phyloP scores from a whole-genome alignment of 2,888 invertebrate genomes.

The Drosophila melanocephala region DNA sequence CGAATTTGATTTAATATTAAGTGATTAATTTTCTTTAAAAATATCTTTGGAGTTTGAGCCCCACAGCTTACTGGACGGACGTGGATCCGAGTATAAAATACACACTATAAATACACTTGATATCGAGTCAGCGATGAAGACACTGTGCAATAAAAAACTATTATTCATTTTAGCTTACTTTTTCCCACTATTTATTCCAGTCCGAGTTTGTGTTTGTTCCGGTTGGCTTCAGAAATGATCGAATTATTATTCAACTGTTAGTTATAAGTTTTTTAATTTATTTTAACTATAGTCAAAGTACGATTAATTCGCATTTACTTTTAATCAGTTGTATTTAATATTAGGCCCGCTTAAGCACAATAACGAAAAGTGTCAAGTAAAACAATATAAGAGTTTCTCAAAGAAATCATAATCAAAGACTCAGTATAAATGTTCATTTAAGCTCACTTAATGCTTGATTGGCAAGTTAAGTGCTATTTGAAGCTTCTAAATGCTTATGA shows the following conservation, averaged over 20 bases:
- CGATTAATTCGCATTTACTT: not conserved
- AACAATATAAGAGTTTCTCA: not conserved
- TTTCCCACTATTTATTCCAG: not conserved
- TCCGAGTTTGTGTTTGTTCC: not conserved
- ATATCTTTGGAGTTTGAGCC: not conserved
- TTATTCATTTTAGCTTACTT: not conserved
- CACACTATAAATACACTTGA: too few species aligned
- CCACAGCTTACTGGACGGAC: not conserved
- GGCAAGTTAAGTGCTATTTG: conserved; percentile 5
- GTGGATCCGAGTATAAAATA: not conserved
- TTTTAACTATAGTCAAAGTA: not conserved
- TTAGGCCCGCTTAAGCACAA: not conserved
- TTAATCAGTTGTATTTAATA: not conserved
- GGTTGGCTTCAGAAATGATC: not conserved
- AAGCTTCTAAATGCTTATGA: not conserved
- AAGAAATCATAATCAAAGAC: not conserved
- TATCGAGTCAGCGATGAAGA: too few species aligned
- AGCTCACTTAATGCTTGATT: not conserved
- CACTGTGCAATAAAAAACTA: not conserved
- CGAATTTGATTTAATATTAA: not conserved
- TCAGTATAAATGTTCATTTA: not conserved
- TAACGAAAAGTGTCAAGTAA: not conserved
- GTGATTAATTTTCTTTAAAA: not conserved
- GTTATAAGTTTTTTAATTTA: not conserved
- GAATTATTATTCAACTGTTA: not conserved